Conservation (phyloP, 2,888 invertebrate genomes). For the Tupiocoris notatus region DNA sequence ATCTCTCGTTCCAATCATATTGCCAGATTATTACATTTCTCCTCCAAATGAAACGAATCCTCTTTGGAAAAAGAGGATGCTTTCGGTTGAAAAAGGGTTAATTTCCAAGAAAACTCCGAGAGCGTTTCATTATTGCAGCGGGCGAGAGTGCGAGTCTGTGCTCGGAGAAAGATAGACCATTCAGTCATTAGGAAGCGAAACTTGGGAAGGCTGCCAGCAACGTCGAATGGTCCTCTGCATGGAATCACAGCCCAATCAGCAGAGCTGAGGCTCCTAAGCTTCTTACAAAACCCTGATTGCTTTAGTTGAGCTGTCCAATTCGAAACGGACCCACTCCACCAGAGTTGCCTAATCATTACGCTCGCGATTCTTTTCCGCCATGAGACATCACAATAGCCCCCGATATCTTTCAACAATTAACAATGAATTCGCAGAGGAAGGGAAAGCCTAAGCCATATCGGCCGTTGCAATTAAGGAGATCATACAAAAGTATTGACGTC, state of each 20-base stretch:
- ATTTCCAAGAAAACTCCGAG: background rate
- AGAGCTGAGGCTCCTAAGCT: conserved; percentile 30
- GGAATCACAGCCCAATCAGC: conserved; percentile 36
- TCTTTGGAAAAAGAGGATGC: too few relatives aligned
- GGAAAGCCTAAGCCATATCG: too few relatives aligned
- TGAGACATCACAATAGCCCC: background rate
- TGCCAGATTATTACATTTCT: too few relatives aligned
- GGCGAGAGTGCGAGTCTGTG: background rate
- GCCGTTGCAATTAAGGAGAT: too few relatives aligned
- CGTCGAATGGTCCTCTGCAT: background rate
- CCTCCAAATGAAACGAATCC: too few relatives aligned
- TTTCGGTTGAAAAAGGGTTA: background rate
- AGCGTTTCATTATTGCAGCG: background rate
- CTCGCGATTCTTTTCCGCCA: background rate
- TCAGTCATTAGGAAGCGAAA: background rate
- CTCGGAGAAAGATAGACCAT: background rate
- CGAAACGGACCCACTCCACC: background rate
- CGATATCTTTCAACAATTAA: background rate
- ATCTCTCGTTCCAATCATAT: too few relatives aligned
- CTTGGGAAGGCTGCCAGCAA: background rate
- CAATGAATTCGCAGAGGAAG: background rate
- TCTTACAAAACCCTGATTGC: conserved; percentile 40
- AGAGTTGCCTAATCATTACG: background rate
- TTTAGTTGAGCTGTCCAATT: conserved; percentile 38
- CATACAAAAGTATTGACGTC: too few relatives aligned